Conservation (phyloP, 2,797 vertebrate species). For the Ctenosaura bakeri region DNA sequence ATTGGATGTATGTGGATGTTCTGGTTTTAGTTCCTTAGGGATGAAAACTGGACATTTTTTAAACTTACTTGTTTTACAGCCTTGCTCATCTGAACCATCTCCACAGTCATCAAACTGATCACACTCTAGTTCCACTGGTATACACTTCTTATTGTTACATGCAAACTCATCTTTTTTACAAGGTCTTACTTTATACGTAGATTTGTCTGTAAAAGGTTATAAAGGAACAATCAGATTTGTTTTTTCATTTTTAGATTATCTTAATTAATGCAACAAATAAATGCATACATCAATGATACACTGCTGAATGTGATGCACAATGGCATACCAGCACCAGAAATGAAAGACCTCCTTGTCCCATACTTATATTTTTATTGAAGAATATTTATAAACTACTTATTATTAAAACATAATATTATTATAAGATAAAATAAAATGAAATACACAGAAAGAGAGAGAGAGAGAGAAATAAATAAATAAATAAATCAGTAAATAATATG, state of each 20-base stretch:
- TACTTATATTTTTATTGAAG: too few species aligned
- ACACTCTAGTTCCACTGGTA: constrained; percentile 91
- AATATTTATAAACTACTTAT: too few species aligned
- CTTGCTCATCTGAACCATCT: constrained; percentile 93
- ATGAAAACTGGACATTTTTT: neutral
- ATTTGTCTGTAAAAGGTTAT: constrained; percentile 80
- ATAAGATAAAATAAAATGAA: too few species aligned
- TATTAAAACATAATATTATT: too few species aligned
- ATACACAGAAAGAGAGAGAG: too few species aligned
- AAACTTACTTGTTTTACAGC: constrained; percentile 92
- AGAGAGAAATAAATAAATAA: too few species aligned
- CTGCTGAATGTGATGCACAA: neutral
- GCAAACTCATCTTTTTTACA: constrained; percentile 96
- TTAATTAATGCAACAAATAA: constrained; percentile 29
- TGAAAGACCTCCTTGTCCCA: too few species aligned
- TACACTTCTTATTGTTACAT: constrained; percentile 90
- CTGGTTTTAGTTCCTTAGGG: constrained; percentile 29
- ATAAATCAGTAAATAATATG: neutral
- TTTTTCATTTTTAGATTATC: constrained; percentile 38
- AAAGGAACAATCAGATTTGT: constrained; percentile 40
- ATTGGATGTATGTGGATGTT: constrained; percentile 18
- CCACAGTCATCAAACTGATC: constrained; percentile 96
- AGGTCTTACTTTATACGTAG: constrained; percentile 85
- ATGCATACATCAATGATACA: constrained; percentile 25
- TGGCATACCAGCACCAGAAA: neutral